Evolutionary conservation across 2,113 vertebrate species (phyloP).

Genomic region (Aptenodytes forsteri): DNA sequence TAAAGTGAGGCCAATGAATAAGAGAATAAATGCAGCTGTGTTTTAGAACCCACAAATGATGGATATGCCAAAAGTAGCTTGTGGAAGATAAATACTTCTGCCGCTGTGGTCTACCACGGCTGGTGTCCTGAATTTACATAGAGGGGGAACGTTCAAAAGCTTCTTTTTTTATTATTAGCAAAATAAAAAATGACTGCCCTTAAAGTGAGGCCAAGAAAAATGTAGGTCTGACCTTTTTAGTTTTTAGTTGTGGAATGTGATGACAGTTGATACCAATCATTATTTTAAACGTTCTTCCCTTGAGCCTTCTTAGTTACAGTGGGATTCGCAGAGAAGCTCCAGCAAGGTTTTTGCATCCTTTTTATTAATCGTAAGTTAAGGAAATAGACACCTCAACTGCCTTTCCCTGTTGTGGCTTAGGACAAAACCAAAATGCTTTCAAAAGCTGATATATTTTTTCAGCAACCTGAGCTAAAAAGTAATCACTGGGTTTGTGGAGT

Average conservation of each 20-base stretch:
- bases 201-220: slow-evolving; percentile 73
- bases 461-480: not conserved
- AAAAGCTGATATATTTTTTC: not conserved
- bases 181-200: slow-evolving; percentile 69
- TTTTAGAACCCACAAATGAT: slow-evolving; percentile 39
- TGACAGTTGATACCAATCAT: slow-evolving; percentile 69
- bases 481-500: not conserved
- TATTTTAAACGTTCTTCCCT: slow-evolving; percentile 68
- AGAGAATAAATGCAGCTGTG: slow-evolving; percentile 59
- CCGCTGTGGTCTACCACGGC: slow-evolving; percentile 70
- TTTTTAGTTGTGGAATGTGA: slow-evolving; percentile 70
- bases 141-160: slow-evolving; percentile 65
- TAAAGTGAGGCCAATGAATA: slow-evolving; percentile 67
- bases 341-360: slow-evolving; percentile 1
- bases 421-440: not conserved
- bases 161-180: slow-evolving; percentile 66
- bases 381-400: not conserved
- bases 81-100: slow-evolving; percentile 72
- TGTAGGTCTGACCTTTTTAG: slow-evolving; percentile 63
- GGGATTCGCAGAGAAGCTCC: slow-evolving; percentile 27
- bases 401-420: not conserved
- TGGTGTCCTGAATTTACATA: slow-evolving; percentile 71
- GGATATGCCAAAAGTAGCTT: slow-evolving; percentile 61
- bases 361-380: not conserved
- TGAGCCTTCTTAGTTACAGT: slow-evolving; percentile 62